Conservation (phyloP, 2,888 invertebrate species). For the Spisula solida region DNA sequence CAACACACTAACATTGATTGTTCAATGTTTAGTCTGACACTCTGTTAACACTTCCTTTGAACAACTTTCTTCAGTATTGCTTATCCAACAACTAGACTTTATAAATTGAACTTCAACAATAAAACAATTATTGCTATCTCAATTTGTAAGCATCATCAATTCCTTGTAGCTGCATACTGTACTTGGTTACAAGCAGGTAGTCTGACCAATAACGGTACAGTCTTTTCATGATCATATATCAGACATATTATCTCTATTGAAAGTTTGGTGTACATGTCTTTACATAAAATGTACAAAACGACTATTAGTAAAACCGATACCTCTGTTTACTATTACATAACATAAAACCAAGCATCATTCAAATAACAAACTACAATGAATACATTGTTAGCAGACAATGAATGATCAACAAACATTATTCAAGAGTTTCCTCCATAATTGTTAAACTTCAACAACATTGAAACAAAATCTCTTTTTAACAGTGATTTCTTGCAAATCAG, state of each 20-base stretch:
- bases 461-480: not conserved
- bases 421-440: not conserved
- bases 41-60: not conserved
- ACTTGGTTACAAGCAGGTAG: not conserved
- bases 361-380: not conserved
- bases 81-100: not conserved
- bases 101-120: not conserved
- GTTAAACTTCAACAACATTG: not conserved
- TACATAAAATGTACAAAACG: not conserved
- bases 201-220: not conserved
- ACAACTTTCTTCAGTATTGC: not conserved
- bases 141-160: not conserved
- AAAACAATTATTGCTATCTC: conserved; percentile 16
- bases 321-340: not conserved
- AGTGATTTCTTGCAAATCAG: not conserved
- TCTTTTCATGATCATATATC: not conserved
- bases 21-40: not conserved
- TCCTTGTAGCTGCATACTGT: not conserved
- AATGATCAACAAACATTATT: not conserved
- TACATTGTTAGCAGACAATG: not conserved
- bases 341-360: not conserved
- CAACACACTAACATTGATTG: not conserved
- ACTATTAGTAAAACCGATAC: not conserved
- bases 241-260: not conserved
- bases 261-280: not conserved